These are phyloP conservation scores for Phaedon cochleariae DNA, from an alignment of 2,888 invertebrate genomes.

Conservation along the genomic window DNA sequence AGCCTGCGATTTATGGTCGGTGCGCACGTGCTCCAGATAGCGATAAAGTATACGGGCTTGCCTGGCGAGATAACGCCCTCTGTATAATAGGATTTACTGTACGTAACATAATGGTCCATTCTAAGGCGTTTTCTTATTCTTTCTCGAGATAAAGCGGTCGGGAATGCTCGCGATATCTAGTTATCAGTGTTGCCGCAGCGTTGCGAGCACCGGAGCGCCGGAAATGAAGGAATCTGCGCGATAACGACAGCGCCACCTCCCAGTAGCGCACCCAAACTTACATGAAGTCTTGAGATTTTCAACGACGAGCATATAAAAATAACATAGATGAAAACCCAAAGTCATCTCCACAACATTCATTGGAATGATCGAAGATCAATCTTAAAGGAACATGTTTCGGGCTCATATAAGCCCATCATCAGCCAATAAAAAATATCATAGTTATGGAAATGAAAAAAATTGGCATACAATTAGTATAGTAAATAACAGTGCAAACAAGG, in stretches of 20 bases:
- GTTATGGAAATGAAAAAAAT: no score
- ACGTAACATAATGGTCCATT: conserved; percentile 65
- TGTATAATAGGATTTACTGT: conserved; percentile 65
- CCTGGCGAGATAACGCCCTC: conserved; percentile 62
- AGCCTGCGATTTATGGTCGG: conserved; percentile 56
- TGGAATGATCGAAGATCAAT: no score
- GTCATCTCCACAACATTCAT: no score
- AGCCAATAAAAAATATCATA: no score
- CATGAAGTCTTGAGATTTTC: no score
- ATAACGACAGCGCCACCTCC: conserved; percentile 50
- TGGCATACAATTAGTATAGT: no score
- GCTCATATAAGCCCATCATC: no score
- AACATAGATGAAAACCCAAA: no score
- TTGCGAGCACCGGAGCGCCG: conserved; percentile 56
- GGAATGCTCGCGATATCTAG: conserved; percentile 63
- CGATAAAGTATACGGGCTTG: conserved; percentile 61
- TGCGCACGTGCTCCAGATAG: conserved; percentile 61
- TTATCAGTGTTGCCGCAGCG: conserved; percentile 63
- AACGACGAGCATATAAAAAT: no score
- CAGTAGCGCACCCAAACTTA: no score
- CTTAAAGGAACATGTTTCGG: no score
- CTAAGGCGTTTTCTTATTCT: conserved; percentile 65
- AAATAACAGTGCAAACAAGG: no score
- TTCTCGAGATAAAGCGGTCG: conserved; percentile 63
- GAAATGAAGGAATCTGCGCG: conserved; percentile 64